Evolutionary conservation across 2,113 vertebrate genomes (phyloP), one percentile per base, ranked within the genome.

Genomic region (Arothron firmamentum): DNA sequence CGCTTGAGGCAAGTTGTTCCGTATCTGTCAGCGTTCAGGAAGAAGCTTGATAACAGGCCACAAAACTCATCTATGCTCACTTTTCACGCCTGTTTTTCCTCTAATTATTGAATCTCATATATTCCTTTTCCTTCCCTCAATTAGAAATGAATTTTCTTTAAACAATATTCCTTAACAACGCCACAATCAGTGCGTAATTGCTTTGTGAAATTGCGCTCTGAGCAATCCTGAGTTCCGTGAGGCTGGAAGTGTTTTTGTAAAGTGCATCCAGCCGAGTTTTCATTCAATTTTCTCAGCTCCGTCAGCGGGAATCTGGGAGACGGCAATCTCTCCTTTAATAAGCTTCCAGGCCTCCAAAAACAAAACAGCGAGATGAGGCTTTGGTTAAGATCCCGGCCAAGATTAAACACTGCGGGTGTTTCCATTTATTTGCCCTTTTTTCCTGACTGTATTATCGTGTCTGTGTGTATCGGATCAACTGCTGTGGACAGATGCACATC

Each of bases 201-300:
- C 8, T 49, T 56, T 59, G 59, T 21, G 18, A 54, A 38, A n/a
- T 54, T n/a, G n/a, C 62, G 20, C n/a, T 17, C 11, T 31, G 23
- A 41, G 55, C 59, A 61, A 54, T 20, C 19, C 17, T 16, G 8
- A 56, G 74, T 72, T 62, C 62, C 38, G 54, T 43, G 60, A 62
- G 62, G 21, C n/a, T 34, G 8, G 42, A 58, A 18, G 49, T 45
- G 53, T 68, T 73, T 70, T 70, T 17, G 15, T 4, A 17, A 16
- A 50, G 56, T 1, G 7, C 56, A 47, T 63, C 45, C 65, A 25
- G 16, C 56, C 10, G 78, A 64, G 73, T 68, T 75, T 81, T 77
- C 45, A 68, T 70, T 79, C 58, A 70, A 38, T 79, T 81, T 75
- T 65, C 54, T 68, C 65, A 54, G 18, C 56, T 79, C 45, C 5